phyloP scores from a whole-genome alignment of 2,797 vertebrate species.

The Argentina silus region DNA sequence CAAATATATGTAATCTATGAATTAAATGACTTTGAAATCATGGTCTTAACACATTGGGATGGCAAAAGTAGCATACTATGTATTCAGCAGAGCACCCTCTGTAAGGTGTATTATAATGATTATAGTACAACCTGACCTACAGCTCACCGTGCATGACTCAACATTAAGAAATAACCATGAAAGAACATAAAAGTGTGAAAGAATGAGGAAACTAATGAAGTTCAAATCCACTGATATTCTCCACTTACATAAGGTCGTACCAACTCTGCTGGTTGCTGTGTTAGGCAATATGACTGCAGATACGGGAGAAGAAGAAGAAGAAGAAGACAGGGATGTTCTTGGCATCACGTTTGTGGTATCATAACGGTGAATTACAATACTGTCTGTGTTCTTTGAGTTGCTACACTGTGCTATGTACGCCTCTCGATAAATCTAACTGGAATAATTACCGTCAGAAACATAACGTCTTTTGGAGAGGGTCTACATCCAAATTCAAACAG shows the following conservation, averaged over 20 bases:
- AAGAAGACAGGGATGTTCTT: background rate
- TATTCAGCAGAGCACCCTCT: too few species aligned
- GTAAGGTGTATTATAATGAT: too few species aligned
- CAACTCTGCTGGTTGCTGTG: too few species aligned
- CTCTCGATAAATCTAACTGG: background rate
- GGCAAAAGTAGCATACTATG: too few species aligned
- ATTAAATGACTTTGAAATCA: too few species aligned
- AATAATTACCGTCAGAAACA: constrained; percentile 8
- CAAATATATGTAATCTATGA: too few species aligned
- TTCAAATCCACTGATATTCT: too few species aligned
- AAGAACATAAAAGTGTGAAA: background rate
- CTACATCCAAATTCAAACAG: background rate
- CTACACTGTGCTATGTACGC: background rate
- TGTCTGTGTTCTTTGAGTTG: background rate
- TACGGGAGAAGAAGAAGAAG: background rate
- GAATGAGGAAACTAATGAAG: background rate
- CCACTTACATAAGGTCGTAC: too few species aligned
- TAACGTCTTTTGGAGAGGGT: background rate
- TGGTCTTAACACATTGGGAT: too few species aligned
- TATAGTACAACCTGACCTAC: too few species aligned
- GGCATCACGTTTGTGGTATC: background rate
- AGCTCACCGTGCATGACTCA: background rate
- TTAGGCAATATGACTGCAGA: too few species aligned
- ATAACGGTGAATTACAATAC: background rate
- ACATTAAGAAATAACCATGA: background rate